Conservation (phyloP, 1,140 invertebrate species). For the Drosophila sp. region DNA sequence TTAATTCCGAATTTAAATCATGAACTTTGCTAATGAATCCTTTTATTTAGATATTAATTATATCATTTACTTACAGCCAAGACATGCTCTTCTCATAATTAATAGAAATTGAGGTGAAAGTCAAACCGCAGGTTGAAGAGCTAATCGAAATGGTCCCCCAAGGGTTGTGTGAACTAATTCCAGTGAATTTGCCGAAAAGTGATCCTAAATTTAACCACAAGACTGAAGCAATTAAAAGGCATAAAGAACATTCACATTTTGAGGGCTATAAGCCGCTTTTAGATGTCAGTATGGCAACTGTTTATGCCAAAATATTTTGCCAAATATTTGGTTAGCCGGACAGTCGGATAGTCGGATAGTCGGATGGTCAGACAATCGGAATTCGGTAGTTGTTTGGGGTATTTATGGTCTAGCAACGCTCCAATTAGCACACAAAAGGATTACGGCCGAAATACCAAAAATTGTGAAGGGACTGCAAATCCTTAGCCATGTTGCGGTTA, state of each 20-base stretch:
- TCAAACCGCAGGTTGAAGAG: slow-evolving; percentile 18
- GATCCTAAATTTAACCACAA: slow-evolving; percentile 33
- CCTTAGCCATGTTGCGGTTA: slow-evolving; percentile 41
- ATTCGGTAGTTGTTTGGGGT: slow-evolving; percentile 18
- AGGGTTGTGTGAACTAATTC: slow-evolving; percentile 14
- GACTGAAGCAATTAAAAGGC: slow-evolving; percentile 66
- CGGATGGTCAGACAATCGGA: neutral
- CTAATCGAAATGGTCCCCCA: slow-evolving; percentile 23
- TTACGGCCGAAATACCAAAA: slow-evolving; percentile 67
- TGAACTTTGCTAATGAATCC: too few species aligned
- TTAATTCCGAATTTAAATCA: too few species aligned
- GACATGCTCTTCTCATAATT: slow-evolving; percentile 7
- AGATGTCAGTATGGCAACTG: slow-evolving; percentile 41
- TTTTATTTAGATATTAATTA: too few species aligned
- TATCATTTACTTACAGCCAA: neutral
- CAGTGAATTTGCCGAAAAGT: slow-evolving; percentile 14
- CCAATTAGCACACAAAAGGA: slow-evolving; percentile 81
- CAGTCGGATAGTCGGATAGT: slow-evolving; percentile 1
- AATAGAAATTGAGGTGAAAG: neutral
- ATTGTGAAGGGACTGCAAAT: slow-evolving; percentile 25
- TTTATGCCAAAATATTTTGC: slow-evolving; percentile 65
- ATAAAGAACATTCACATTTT: slow-evolving; percentile 68
- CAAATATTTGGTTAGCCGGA: slow-evolving; percentile 45
- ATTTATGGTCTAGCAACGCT: slow-evolving; percentile 72
- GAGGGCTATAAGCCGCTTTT: slow-evolving; percentile 64